phyloP scores from a whole-genome alignment of 2,888 invertebrate genomes.

The Herminia tarsipennalis region DNA sequence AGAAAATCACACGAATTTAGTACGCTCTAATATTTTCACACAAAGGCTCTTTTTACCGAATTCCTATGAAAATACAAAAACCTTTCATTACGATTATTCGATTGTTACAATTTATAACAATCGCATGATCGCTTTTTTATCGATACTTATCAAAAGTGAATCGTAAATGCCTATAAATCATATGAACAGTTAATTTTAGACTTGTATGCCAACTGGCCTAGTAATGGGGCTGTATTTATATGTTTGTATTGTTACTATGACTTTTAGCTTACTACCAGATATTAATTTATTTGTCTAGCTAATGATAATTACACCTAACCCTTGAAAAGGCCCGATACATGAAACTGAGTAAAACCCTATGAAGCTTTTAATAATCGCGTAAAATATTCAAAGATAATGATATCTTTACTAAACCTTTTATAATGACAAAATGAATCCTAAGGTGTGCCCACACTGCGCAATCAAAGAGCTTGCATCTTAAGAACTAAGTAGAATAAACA shows the following conservation, averaged over 20 bases:
- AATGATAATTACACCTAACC: too few species aligned
- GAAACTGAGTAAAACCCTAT: too few species aligned
- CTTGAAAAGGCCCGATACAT: too few species aligned
- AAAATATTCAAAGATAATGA: too few species aligned
- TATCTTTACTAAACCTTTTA: too few species aligned
- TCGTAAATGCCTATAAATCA: slow-evolving; percentile 32
- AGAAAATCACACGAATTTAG: slow-evolving; percentile 14
- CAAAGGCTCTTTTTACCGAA: slow-evolving; percentile 14
- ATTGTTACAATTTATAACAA: slow-evolving; percentile 29
- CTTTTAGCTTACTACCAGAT: not conserved
- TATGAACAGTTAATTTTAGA: slow-evolving; percentile 13
- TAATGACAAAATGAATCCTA: too few species aligned
- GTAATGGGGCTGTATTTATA: not conserved
- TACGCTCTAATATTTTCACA: slow-evolving; percentile 10
- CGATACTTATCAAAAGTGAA: slow-evolving; percentile 24
- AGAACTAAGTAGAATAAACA: too few species aligned
- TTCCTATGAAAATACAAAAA: slow-evolving; percentile 28
- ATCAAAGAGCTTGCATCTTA: too few species aligned
- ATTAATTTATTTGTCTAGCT: too few species aligned
- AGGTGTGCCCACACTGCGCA: too few species aligned
- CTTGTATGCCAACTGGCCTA: slow-evolving; percentile 5
- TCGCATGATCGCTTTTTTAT: slow-evolving; percentile 40
- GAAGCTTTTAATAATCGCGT: too few species aligned
- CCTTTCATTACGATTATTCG: slow-evolving; percentile 21
- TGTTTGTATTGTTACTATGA: not conserved